Evolutionary conservation across 2,113 vertebrate species (phyloP).

Genomic region (Picathartes gymnocephalus): DNA sequence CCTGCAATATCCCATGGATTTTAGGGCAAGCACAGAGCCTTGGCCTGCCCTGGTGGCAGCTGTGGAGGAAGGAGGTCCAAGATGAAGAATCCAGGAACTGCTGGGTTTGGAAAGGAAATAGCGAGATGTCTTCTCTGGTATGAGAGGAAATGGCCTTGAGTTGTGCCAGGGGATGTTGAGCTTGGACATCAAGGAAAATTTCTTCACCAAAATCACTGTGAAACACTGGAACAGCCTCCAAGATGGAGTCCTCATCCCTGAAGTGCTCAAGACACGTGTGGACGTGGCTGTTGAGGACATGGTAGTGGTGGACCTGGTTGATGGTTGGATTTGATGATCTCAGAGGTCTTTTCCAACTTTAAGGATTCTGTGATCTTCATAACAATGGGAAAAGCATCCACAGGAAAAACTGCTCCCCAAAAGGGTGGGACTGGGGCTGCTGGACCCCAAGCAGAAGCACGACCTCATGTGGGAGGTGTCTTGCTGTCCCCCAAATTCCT

Average conservation of each 20-base stretch:
- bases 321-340: not conserved
- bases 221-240: not conserved
- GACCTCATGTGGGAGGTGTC: not conserved
- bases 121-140: fast-evolving
- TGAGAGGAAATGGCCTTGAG: not conserved
- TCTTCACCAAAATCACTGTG: not conserved
- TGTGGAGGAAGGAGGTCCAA: not conserved
- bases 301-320: not conserved
- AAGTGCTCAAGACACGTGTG: fast-evolving
- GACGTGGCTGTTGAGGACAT: not conserved
- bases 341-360: not conserved
- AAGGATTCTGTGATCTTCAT: not conserved
- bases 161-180: not conserved
- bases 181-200: not conserved
- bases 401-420: fast-evolving
- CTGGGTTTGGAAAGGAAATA: not conserved
- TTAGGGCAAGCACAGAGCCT: not conserved
- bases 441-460: not conserved
- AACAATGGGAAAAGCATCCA: fast-evolving
- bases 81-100: not conserved
- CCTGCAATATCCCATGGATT: not conserved
- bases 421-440: not conserved
- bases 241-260: not conserved
- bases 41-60: not conserved
- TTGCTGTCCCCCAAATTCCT: not conserved